Evolutionary conservation across 2,797 vertebrate species (phyloP).

Genomic region (Poeciliopsis turneri): DNA sequence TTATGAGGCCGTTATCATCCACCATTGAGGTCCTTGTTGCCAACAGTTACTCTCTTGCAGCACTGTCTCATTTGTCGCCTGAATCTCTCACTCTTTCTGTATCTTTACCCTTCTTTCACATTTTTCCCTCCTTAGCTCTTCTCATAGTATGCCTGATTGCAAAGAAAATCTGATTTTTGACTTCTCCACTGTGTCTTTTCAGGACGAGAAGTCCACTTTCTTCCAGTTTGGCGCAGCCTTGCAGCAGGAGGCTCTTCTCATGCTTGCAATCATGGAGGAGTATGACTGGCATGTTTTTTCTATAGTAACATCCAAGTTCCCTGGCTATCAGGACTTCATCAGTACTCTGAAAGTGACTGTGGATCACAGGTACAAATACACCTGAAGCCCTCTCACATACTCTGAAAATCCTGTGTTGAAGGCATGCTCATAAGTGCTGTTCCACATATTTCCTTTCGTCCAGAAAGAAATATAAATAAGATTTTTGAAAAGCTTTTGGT

Average conservation of each 20-base stretch:
- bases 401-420: neutral
- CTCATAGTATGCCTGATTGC: conserved; percentile 40
- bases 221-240: conserved; percentile 98
- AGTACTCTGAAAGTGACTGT: conserved; percentile 88
- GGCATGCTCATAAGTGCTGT: neutral
- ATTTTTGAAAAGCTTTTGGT: neutral
- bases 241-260: conserved; percentile 95
- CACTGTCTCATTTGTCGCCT: conserved; percentile 43
- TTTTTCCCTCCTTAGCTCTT: conserved; percentile 25
- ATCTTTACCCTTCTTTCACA: conserved; percentile 25
- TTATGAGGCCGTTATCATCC: conserved; percentile 53
- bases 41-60: conserved; percentile 41
- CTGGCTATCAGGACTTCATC: conserved; percentile 94
- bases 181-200: conserved; percentile 51
- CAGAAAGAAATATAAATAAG: neutral
- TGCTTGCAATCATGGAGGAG: conserved; percentile 98
- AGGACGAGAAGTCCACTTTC: conserved; percentile 96
- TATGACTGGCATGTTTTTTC: conserved; percentile 99
- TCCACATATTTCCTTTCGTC: neutral
- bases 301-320: conserved; percentile 96
- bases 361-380: conserved; percentile 74
- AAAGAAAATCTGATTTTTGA: conserved; percentile 34
- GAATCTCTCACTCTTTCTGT: conserved; percentile 30
- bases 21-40: conserved; percentile 34
- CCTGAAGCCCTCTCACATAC: conserved; percentile 9